phyloP scores from a whole-genome alignment of 2,888 invertebrate genomes.

The Protophormia terraenovae region DNA sequence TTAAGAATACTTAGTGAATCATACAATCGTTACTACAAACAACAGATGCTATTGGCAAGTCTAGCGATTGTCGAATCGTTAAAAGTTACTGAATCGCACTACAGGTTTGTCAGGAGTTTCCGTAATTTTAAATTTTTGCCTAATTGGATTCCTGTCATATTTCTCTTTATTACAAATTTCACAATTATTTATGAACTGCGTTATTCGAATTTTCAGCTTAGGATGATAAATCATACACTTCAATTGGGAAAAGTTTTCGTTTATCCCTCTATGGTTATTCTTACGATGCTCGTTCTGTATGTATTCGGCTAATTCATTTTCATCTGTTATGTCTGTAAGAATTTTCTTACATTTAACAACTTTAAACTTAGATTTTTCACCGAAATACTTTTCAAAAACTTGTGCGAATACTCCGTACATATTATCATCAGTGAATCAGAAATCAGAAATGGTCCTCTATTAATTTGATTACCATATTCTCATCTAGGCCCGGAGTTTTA shows the following conservation, averaged over 20 bases:
- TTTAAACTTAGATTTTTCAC: neutral
- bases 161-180: neutral
- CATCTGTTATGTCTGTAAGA: neutral
- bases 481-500: neutral
- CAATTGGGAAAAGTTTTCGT: neutral
- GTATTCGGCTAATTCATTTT: neutral
- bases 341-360: neutral
- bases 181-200: neutral
- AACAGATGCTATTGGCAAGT: too few species aligned
- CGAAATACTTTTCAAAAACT: neutral
- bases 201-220: neutral
- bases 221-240: neutral
- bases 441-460: neutral
- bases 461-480: neutral
- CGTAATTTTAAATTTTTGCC: neutral
- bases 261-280: neutral
- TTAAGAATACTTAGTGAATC: too few species aligned
- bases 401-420: neutral
- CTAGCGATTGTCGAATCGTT: too few species aligned
- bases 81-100: too few species aligned
- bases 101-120: neutral
- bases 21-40: too few species aligned
- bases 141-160: neutral
- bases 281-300: neutral
- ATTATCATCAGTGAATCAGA: neutral